Evolutionary conservation across 2,797 vertebrate species (phyloP).

Genomic region (Leptoclinus maculatus): DNA sequence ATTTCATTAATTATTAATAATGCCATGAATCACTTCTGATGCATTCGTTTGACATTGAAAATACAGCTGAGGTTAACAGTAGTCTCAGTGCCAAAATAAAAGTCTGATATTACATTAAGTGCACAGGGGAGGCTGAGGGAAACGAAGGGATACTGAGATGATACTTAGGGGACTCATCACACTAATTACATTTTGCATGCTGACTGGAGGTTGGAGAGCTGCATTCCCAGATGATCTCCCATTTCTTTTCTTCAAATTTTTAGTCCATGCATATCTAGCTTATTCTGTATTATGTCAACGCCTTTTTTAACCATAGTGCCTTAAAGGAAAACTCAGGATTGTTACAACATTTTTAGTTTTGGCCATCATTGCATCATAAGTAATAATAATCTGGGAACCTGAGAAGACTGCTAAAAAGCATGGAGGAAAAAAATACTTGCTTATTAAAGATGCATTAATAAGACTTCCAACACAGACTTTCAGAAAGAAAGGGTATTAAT

Average conservation of each 20-base stretch:
- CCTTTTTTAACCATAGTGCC: constrained; percentile 7
- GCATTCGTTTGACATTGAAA: constrained; percentile 55
- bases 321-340: not conserved
- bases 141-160: constrained; percentile 44
- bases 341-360: not conserved
- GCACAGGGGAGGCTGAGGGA: constrained; percentile 36
- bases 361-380: not conserved
- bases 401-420: not conserved
- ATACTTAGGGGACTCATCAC: constrained; percentile 63
- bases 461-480: not conserved
- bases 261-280: constrained; percentile 45
- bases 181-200: constrained; percentile 78
- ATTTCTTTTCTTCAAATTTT: constrained; percentile 64
- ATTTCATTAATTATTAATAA: constrained; percentile 59
- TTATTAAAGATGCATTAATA: not conserved
- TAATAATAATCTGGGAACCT: not conserved
- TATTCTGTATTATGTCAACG: constrained; percentile 50
- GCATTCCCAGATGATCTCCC: constrained; percentile 54
- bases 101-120: constrained; percentile 50
- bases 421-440: not conserved
- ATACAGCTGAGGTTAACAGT: constrained; percentile 49
- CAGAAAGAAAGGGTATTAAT: not conserved
- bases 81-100: constrained; percentile 49
- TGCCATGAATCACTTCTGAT: constrained; percentile 50
- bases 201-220: constrained; percentile 68